Conservation (phyloP, 1,140 invertebrate species). For the Cyclargus thomasi region DNA sequence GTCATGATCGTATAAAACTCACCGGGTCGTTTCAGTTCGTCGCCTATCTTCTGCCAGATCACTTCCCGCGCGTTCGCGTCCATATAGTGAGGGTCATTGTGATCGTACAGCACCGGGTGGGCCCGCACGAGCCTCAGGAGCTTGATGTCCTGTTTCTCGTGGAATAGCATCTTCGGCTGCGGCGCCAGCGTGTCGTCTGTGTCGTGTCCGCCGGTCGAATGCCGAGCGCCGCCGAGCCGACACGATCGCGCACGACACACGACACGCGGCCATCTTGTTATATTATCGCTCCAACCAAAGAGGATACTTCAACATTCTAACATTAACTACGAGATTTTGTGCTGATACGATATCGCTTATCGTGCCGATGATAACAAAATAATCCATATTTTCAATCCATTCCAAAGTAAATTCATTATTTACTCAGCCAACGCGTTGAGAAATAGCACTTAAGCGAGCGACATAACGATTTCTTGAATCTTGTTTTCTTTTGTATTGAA, state of each 20-base stretch:
- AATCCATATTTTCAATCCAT: too few species aligned
- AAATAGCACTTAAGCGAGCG: too few species aligned
- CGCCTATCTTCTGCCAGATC: slow-evolving; percentile 64
- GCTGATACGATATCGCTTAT: neutral
- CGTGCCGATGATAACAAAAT: neutral
- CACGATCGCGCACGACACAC: slow-evolving; percentile 22
- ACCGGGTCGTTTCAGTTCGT: slow-evolving; percentile 57
- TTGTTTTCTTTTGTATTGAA: too few species aligned
- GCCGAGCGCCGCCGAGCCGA: slow-evolving; percentile 26
- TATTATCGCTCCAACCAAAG: neutral
- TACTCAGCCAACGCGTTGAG: too few species aligned
- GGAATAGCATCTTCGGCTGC: slow-evolving; percentile 41
- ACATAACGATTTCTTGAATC: too few species aligned
- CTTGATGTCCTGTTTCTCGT: slow-evolving; percentile 50
- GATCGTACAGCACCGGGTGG: slow-evolving; percentile 53
- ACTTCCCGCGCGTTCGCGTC: slow-evolving; percentile 63
- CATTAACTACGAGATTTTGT: too few species aligned
- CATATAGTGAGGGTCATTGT: slow-evolving; percentile 57
- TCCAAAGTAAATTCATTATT: too few species aligned
- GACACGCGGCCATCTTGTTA: neutral
- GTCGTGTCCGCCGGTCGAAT: slow-evolving; percentile 28
- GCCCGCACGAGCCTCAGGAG: slow-evolving; percentile 48
- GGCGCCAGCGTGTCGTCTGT: slow-evolving; percentile 29
- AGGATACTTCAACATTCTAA: neutral
- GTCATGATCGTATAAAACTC: slow-evolving; percentile 48